Percentiles rank a stretch among this genome's conserved stretches.
Evolutionary conservation across 2,888 invertebrate genomes (phyloP).

Genomic region (Netelia fuscicornis): DNA sequence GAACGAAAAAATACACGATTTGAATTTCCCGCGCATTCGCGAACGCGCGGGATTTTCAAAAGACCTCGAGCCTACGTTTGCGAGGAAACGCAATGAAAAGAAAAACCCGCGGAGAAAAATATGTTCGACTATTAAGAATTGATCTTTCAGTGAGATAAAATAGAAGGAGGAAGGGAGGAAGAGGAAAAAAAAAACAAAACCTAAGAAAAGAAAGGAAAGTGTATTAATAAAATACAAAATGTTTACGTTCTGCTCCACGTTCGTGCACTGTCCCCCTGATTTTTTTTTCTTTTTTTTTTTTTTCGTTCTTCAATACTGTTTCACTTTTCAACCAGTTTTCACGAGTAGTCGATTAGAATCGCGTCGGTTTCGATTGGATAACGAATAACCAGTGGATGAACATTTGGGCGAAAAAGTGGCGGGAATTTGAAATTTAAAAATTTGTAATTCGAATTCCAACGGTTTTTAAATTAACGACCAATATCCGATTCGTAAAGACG

Average conservation of each 20-base stretch:
- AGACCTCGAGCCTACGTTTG: not conserved
- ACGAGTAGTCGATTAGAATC: conserved; percentile 34
- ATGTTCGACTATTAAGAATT: conserved; percentile 60
- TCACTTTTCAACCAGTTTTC: conserved; percentile 32
- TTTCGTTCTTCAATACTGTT: conserved; percentile 42
- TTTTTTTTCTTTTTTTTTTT: conserved; percentile 46
- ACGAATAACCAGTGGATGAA: conserved; percentile 15
- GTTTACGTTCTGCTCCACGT: conserved; percentile 78
- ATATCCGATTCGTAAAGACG: not conserved
- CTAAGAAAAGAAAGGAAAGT: conserved; percentile 66
- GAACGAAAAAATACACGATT: conserved; percentile 9
- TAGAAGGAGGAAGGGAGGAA: conserved; percentile 39
- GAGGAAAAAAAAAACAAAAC: conserved; percentile 26
- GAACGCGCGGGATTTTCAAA: conserved; percentile 15
- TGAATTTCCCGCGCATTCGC: conserved; percentile 14
- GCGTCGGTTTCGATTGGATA: conserved; percentile 23
- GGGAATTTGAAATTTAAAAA: not conserved
- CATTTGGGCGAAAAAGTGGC: not conserved
- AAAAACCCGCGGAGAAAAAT: conserved; percentile 7
- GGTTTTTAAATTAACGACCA: conserved; percentile 24
- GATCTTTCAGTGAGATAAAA: conserved; percentile 49
- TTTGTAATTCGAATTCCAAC: not conserved
- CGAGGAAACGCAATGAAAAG: conserved; percentile 4
- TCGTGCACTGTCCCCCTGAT: conserved; percentile 75
- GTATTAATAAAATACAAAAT: conserved; percentile 80